Conservation (phyloP, 1,140 invertebrate genomes). For the Scaptomyza montana region DNA sequence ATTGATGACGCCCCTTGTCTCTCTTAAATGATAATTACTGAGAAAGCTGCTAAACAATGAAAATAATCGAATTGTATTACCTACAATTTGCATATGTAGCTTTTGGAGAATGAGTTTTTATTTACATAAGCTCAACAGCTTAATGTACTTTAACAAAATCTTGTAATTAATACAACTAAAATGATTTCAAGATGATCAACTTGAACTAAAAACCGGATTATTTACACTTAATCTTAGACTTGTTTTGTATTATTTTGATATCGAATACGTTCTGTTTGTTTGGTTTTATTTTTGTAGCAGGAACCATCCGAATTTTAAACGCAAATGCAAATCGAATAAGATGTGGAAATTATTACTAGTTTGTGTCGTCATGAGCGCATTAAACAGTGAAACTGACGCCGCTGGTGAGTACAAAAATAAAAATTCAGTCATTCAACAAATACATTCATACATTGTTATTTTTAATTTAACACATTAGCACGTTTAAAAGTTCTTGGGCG, state of each 20-base stretch:
- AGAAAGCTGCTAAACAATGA: conserved; percentile 51
- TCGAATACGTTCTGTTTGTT: conserved; percentile 16
- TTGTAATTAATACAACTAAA: conserved; percentile 25
- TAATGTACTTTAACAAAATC: not conserved
- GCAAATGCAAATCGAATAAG: conserved; percentile 53
- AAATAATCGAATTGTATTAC: not conserved
- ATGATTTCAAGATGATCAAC: conserved; percentile 14
- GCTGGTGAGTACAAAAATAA: conserved; percentile 44
- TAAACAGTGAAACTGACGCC: conserved; percentile 52
- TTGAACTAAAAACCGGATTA: conserved; percentile 24
- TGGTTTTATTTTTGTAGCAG: not conserved
- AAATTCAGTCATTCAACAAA: not conserved
- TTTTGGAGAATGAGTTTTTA: not conserved
- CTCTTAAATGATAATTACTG: conserved; percentile 36
- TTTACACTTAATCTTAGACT: conserved; percentile 26
- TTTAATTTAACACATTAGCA: not conserved
- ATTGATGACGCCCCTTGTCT: conserved; percentile 23
- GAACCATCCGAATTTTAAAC: conserved; percentile 29
- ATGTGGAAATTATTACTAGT: conserved; percentile 72
- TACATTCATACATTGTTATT: not conserved
- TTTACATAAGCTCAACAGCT: conserved; percentile 15
- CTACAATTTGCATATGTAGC: conserved; percentile 25
- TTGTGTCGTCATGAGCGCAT: conserved; percentile 70
- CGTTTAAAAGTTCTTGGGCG: not conserved
- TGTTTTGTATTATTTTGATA: conserved; percentile 21